A percentile compares a stretch with the other conserved stretches of the same genome.
These are phyloP conservation scores for Graphium colonna DNA, from an alignment of 2,888 invertebrate genomes.

Conservation along the genomic window DNA sequence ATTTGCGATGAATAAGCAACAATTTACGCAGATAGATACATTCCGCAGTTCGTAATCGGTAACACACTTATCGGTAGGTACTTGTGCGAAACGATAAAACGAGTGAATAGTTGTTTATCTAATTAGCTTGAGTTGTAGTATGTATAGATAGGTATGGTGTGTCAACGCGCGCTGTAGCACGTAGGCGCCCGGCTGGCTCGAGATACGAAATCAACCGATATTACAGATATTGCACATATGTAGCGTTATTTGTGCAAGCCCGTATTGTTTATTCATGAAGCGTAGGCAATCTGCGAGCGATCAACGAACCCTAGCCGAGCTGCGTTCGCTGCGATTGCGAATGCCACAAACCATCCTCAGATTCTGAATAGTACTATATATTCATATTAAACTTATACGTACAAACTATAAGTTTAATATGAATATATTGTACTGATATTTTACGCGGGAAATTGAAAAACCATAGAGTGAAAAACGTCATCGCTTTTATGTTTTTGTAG, in stretches of 20 bases:
- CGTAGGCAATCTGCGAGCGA: conserved; percentile 34
- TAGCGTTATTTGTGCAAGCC: conserved; percentile 34
- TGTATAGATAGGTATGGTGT: conserved; percentile 22
- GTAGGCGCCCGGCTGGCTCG: conserved; percentile 58
- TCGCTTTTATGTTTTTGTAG: no score
- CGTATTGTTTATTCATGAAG: conserved; percentile 39
- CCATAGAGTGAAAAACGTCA: no score
- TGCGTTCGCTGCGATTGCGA: conserved; percentile 4
- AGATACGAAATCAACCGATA: conserved; percentile 41
- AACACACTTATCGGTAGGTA: no score
- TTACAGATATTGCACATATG: conserved; percentile 35
- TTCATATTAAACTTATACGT: no score
- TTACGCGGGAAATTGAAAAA: no score
- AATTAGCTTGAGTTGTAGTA: conserved; percentile 16
- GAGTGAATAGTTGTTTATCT: conserved; percentile 20
- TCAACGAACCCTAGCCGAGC: conserved; percentile 30
- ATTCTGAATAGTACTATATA: no score
- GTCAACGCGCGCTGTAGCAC: conserved; percentile 65
- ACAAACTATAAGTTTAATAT: no score
- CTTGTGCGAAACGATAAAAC: conserved; percentile 11
- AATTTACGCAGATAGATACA: no score
- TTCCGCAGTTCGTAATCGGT: no score
- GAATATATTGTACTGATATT: no score
- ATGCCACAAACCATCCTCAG: no score
- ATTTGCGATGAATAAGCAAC: no score